A percentile compares a stretch with the other conserved stretches of the same genome.
phyloP scores from a whole-genome alignment of 1,140 invertebrate species.

The Mamestra configurata region DNA sequence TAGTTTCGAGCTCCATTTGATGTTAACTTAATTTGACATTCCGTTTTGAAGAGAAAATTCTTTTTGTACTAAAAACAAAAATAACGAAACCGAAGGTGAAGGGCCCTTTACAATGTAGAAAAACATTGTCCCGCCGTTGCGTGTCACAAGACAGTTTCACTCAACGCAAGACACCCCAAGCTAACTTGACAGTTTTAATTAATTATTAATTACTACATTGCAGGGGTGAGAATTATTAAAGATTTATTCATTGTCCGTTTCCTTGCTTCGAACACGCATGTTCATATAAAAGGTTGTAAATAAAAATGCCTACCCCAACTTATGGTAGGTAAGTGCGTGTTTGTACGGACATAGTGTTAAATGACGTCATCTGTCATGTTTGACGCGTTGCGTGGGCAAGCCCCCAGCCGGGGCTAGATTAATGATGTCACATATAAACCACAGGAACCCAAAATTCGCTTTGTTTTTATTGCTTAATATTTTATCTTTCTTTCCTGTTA shows the following conservation, averaged over 20 bases:
- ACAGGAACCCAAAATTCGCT: slow-evolving; percentile 68
- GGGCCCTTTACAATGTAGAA: too few relatives aligned
- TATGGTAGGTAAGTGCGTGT: slow-evolving; percentile 33
- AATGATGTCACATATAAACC: slow-evolving; percentile 67
- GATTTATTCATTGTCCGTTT: slow-evolving; percentile 25
- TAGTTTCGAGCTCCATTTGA: not conserved
- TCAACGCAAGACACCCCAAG: slow-evolving; percentile 18
- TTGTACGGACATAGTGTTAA: slow-evolving; percentile 65
- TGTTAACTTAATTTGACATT: not conserved
- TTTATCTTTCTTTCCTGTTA: slow-evolving; percentile 65
- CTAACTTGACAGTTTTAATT: slow-evolving; percentile 42
- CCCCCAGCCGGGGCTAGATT: slow-evolving; percentile 64
- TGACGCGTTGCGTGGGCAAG: slow-evolving; percentile 63
- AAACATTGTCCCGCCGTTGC: not conserved
- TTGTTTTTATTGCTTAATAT: slow-evolving; percentile 80
- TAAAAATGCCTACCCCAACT: slow-evolving; percentile 30
- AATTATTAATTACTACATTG: slow-evolving; percentile 40
- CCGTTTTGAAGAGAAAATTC: not conserved
- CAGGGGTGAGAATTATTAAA: slow-evolving; percentile 21
- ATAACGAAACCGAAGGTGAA: not conserved
- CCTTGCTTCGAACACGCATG: slow-evolving; percentile 3
- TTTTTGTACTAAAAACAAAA: not conserved
- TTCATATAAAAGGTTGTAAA: not conserved
- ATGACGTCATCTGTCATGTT: slow-evolving; percentile 78
- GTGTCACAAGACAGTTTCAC: slow-evolving; percentile 7